A percentile compares a stretch with the other conserved stretches of the same genome.
phyloP scores from a whole-genome alignment of 2,797 vertebrate genomes.

The Brachyrhaphis roseni region DNA sequence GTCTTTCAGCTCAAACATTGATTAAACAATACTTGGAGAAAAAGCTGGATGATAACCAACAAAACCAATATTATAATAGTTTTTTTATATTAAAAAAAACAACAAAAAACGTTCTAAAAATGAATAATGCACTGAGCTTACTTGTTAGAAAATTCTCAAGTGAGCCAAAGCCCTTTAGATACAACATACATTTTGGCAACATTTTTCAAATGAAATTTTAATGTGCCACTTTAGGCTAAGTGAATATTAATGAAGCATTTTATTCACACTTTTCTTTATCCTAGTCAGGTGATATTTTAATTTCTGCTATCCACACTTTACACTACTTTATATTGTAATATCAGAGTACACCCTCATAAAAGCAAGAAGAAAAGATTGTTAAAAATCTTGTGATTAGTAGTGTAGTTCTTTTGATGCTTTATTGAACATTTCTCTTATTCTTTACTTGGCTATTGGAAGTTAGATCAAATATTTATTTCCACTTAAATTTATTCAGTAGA shows the following conservation, averaged over 20 bases:
- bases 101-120: background rate
- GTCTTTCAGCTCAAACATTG: slow-evolving; percentile 32
- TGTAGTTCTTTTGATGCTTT: too few relatives aligned
- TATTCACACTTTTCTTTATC: background rate
- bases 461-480: too few relatives aligned
- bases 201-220: background rate
- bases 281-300: background rate
- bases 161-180: background rate
- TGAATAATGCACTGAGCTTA: background rate
- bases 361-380: too few relatives aligned
- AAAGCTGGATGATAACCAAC: slow-evolving; percentile 51
- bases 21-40: slow-evolving; percentile 63
- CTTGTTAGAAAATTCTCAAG: background rate
- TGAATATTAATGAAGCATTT: background rate
- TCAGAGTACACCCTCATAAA: too few relatives aligned
- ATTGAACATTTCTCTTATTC: too few relatives aligned
- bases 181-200: background rate
- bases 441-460: too few relatives aligned
- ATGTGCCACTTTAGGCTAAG: background rate
- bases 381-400: too few relatives aligned
- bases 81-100: too few relatives aligned
- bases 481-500: too few relatives aligned
- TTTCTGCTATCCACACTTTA: background rate
- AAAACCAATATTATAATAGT: background rate
- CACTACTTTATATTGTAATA: too few relatives aligned